Conservation (phyloP, 2,113 vertebrate genomes). For the Ciconia stormi region DNA sequence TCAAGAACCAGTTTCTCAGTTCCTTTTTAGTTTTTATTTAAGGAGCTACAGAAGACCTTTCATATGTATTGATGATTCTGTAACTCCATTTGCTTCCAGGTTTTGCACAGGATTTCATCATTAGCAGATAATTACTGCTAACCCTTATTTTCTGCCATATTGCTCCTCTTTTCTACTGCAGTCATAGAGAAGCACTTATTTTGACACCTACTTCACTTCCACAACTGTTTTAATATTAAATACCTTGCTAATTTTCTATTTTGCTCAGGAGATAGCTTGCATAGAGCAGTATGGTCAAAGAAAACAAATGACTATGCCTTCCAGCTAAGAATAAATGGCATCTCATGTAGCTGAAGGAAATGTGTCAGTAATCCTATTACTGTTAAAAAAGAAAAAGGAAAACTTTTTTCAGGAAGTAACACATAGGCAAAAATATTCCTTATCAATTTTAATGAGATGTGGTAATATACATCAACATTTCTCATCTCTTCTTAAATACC, state of each 20-base stretch:
- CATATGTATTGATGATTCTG: neutral
- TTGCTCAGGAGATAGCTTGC: neutral
- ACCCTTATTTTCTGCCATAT: neutral
- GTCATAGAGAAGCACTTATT: neutral
- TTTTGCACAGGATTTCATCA: constrained; percentile 3
- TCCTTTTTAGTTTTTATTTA: neutral
- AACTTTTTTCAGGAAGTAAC: neutral
- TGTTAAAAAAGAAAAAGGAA: neutral
- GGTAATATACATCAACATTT: neutral
- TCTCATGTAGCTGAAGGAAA: neutral
- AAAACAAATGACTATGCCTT: neutral
- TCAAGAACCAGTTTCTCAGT: neutral
- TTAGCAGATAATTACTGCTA: constrained; percentile 6
- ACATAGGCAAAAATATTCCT: neutral
- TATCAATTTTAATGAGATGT: neutral
- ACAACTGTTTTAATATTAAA: neutral
- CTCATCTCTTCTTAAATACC: neutral
- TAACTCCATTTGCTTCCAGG: neutral
- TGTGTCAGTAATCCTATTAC: neutral
- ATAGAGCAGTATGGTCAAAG: neutral
- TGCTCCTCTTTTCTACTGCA: neutral
- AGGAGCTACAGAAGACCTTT: constrained; percentile 17
- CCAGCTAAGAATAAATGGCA: neutral
- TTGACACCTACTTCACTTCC: neutral
- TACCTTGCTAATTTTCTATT: neutral